Evolutionary conservation across 1,140 invertebrate genomes (phyloP), one percentile per base, ranked within the genome.

Genomic region (Ruditapes philippinarum): DNA sequence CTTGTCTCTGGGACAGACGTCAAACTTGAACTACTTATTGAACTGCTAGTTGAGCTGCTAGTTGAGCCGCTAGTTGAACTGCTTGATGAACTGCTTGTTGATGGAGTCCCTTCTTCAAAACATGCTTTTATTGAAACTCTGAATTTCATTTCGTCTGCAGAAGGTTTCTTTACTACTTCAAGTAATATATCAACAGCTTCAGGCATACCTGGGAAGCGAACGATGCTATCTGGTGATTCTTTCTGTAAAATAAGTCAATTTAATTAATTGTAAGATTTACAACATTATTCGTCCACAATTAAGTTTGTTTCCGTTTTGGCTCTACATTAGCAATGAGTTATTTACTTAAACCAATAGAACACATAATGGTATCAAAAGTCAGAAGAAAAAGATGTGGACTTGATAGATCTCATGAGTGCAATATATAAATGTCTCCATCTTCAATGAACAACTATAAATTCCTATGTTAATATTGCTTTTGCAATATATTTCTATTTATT

Each of bases 41-140:
- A 5, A 19, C 25, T 4, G 14, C n/a, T 28, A 28, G 57, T 0
- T 4, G 57, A 14, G 5, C 5, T 45, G 42, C 5, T 7, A 5
- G 54, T 57, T 57, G 54, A 12, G 3, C 9, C 54, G 5, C 19
- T n/a, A 5, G 25, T 4, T 12, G 54, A 57, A 12, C 9, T 12
- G n/a, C 19, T n/a, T 4, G 19, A 12, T n/a, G 19, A n/a, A 22
- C 38, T 38, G 36, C 33, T 31, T 4, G 70, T 74, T 42, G 70
- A 28, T 49, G 22, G 40, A 19, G 81, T 87, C 4, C 31, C 73
- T 40, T 78, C 54, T 36, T 62, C 38, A 28, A 87, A 87, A 40
- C 84, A 87, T 11, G 70, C 84, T 7, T 78, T 62, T n/a, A 87
- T 57, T 31, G 49, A 36, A 3, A 87, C 14, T 62, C 38, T 76